Conservation (phyloP, 2,888 invertebrate genomes). For the Synergus itoensis region DNA sequence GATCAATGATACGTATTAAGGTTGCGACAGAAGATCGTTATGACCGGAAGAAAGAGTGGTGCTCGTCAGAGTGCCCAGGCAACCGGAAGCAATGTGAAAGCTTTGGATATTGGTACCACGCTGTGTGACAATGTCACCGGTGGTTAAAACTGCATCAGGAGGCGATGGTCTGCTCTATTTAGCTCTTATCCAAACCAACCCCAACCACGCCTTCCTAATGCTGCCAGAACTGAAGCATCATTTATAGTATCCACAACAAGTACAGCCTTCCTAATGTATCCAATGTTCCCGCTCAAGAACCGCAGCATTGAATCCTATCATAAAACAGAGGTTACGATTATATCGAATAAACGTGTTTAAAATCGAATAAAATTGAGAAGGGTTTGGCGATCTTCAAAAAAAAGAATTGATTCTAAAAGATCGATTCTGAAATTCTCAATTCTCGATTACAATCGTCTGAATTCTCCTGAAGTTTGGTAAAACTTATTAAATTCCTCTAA, state of each 20-base stretch:
- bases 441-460: too few species aligned
- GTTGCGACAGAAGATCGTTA: constrained; percentile 45
- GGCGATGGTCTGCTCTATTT: constrained; percentile 47
- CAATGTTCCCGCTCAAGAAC: constrained; percentile 38
- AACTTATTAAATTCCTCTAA: too few species aligned
- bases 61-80: constrained; percentile 16
- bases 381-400: too few species aligned
- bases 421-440: too few species aligned
- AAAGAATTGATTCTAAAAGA: too few species aligned
- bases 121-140: not conserved
- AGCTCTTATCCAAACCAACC: constrained; percentile 45
- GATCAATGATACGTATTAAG: constrained; percentile 49
- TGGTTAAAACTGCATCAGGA: constrained; percentile 55
- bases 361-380: too few species aligned
- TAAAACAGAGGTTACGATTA: too few species aligned
- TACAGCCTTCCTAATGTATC: constrained; percentile 43
- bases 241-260: constrained; percentile 47
- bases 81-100: constrained; percentile 23
- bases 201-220: constrained; percentile 52
- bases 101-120: constrained; percentile 23
- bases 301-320: not conserved
- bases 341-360: too few species aligned
- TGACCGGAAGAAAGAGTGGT: constrained; percentile 24
- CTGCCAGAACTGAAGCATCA: constrained; percentile 51
- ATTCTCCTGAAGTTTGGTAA: too few species aligned